These are phyloP conservation scores for Arnoldichthys spilopterus DNA, from an alignment of 2,797 vertebrate genomes.

Conservation along the genomic window DNA sequence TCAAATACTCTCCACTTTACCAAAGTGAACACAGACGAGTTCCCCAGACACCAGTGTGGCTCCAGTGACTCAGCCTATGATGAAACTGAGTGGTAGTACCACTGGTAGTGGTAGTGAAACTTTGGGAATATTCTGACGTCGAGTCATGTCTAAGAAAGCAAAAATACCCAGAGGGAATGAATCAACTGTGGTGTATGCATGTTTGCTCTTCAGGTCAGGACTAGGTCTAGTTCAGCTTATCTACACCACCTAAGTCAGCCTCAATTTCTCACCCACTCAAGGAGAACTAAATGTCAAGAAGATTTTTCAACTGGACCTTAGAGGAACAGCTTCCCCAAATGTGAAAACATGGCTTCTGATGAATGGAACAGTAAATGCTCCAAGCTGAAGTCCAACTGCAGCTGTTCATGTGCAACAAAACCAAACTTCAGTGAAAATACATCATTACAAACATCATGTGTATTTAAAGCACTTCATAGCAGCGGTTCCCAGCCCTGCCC, in stretches of 20 bases:
- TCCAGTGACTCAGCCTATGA: slow-evolving; percentile 5
- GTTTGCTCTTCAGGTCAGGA: slow-evolving; percentile 14
- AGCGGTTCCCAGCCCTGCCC: too few species aligned
- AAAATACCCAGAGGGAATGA: background rate
- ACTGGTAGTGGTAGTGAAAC: too few species aligned
- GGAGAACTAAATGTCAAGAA: too few species aligned
- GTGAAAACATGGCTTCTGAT: too few species aligned
- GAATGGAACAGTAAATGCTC: too few species aligned
- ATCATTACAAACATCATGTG: too few species aligned
- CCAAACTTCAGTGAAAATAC: too few species aligned
- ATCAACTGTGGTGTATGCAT: background rate
- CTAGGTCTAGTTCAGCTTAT: background rate
- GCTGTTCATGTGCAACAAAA: too few species aligned
- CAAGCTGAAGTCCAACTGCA: too few species aligned
- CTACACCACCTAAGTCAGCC: background rate
- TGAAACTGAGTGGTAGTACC: background rate
- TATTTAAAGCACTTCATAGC: too few species aligned
- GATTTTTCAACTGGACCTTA: too few species aligned
- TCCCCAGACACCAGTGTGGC: background rate
- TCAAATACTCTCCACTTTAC: slow-evolving; percentile 28
- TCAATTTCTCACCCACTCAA: background rate
- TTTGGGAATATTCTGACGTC: background rate
- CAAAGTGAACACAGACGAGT: background rate
- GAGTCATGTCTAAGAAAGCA: background rate
- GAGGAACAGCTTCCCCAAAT: too few species aligned